Evolutionary conservation across 2,888 invertebrate species (phyloP), one percentile per base, ranked within the genome.

Genomic region (Hoplodrina ambigua): DNA sequence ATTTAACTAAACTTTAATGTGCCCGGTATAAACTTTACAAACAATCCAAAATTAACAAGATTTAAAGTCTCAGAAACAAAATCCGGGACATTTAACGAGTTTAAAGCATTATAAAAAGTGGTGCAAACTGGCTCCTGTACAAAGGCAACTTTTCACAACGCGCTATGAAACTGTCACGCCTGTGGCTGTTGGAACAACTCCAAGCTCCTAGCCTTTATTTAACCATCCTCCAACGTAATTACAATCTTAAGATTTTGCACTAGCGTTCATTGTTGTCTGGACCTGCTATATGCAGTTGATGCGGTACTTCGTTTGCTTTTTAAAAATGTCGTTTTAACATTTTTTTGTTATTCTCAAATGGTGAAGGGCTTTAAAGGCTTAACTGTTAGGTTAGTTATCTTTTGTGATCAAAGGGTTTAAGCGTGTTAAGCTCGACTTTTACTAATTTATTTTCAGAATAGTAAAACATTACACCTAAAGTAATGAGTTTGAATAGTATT

Each of bases 121-220:
- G 69, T 81, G 77, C 77, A 80, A 86, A 86, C 85, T 81, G 80
- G 83, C 75, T 78, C 60, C 78, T 64, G 76, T 85, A 88, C 85
- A 88, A 87, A 83, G 81, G 86, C 88, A 83, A 90, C 89, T 91
- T 90, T 88, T 90, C 88, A 88, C 83, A 72, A 80, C 73, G 77
- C 79, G 84, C 86, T 86, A 88, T 89, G 90, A 85, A 90, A 88
- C 88, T 88, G 90, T 90, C 89, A 85, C 84, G 80, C 70, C 74
- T 81, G 86, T 69, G 88, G 88, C 83, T 63, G 75, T 84, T 88
- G 87, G 87, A 87, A 75, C 74, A 55, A 64, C 69, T 81, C 82
- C 78, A 86, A 85, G 69, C 78, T 65, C 68, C 69, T 50, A 79
- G 75, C 69, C 75, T 83, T 75, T 75, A 67, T 75, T 60, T 69